A percentile compares a stretch with the other conserved stretches of the same genome.
phyloP scores from a whole-genome alignment of 1,140 invertebrate species.

The Mactra quadrangularis region DNA sequence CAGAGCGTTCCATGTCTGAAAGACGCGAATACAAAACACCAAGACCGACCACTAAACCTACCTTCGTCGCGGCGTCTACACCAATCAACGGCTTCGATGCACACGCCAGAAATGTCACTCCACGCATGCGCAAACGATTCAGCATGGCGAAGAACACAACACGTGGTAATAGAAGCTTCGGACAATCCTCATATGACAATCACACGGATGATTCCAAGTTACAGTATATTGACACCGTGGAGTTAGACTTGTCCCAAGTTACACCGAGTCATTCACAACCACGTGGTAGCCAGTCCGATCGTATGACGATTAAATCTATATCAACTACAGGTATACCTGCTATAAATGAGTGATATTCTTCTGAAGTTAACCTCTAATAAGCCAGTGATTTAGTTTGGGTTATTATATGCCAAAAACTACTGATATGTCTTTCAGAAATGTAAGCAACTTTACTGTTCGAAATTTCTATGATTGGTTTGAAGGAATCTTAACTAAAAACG shows the following conservation, averaged over 20 bases:
- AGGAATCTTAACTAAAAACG: too few relatives aligned
- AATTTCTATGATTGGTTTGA: too few relatives aligned
- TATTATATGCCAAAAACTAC: too few relatives aligned
- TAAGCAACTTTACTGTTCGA: too few relatives aligned
- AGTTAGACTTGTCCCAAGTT: conserved; percentile 45
- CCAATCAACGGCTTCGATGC: conserved; percentile 36
- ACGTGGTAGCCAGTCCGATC: conserved; percentile 39
- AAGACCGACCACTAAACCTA: conserved; percentile 1
- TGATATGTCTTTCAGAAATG: too few relatives aligned
- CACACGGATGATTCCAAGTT: conserved; percentile 51
- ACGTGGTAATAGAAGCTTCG: background rate
- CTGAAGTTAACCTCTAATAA: too few relatives aligned
- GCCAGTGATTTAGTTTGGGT: too few relatives aligned
- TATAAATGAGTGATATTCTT: conserved; percentile 18
- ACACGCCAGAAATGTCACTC: background rate
- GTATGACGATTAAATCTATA: conserved; percentile 53
- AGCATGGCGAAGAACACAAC: background rate
- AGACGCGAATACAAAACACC: background rate
- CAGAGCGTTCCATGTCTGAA: conserved; percentile 34
- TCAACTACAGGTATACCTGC: conserved; percentile 27
- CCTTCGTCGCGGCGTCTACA: conserved; percentile 34
- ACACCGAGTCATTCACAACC: background rate
- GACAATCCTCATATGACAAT: conserved; percentile 17
- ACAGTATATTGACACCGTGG: conserved; percentile 55
- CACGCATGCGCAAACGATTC: background rate